Conservation (phyloP, 2,113 vertebrate species). For the Nothocercus julius region DNA sequence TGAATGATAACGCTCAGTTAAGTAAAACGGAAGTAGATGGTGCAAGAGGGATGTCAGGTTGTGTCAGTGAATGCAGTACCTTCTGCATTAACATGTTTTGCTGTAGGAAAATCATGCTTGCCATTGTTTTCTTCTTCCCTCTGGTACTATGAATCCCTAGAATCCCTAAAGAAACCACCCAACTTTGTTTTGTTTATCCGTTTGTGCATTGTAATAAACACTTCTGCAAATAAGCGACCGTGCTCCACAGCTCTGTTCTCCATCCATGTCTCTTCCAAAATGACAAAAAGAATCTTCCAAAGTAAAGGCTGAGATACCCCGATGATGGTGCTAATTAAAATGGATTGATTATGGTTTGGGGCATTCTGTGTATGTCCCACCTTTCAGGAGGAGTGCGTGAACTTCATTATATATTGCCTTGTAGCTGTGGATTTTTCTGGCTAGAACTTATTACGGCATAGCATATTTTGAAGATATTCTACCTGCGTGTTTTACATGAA, state of each 20-base stretch:
- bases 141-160: neutral
- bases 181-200: neutral
- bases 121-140: neutral
- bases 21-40: neutral
- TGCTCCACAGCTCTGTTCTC: neutral
- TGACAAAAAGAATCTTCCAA: neutral
- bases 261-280: rapidly evolving
- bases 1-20: neutral
- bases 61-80: neutral
- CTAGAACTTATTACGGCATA: neutral
- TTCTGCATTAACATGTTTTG: neutral
- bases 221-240: neutral
- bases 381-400: neutral
- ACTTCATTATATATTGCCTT: neutral
- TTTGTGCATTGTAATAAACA: neutral
- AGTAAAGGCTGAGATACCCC: neutral
- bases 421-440: neutral
- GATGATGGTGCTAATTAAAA: neutral
- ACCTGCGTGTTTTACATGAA: neutral
- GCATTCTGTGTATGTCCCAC: neutral
- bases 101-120: neutral
- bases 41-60: neutral
- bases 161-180: neutral
- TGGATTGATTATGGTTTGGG: neutral
- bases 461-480: neutral